Conservation (phyloP, 2,888 invertebrate species). For the Gryllus longicercus region DNA sequence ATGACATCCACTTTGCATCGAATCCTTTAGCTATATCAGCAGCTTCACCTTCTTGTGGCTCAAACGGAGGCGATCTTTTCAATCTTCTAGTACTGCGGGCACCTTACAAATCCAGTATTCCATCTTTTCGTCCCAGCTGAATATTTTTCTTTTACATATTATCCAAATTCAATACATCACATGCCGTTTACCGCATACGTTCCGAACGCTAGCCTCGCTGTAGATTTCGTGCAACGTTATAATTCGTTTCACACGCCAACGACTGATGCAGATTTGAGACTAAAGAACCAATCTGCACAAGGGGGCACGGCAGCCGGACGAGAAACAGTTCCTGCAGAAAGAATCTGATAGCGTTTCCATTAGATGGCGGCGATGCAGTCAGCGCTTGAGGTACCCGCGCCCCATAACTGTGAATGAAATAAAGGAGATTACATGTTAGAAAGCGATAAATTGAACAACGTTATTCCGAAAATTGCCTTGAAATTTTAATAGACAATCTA, state of each 20-base stretch:
- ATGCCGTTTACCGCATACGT: too few species aligned
- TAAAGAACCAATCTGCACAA: not conserved
- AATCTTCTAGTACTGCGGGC: too few species aligned
- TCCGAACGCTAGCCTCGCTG: not conserved
- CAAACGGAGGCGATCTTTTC: too few species aligned
- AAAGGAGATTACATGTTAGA: conserved; percentile 17
- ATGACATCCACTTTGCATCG: too few species aligned
- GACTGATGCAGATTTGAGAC: not conserved
- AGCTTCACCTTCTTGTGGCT: too few species aligned
- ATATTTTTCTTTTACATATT: too few species aligned
- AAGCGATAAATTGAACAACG: conserved; percentile 9
- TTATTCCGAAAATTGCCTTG: conserved; percentile 7
- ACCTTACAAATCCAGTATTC: too few species aligned
- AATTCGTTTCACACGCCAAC: not conserved
- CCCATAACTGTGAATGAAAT: conserved; percentile 5
- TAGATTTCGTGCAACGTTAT: not conserved
- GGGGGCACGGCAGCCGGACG: not conserved
- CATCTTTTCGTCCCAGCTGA: too few species aligned
- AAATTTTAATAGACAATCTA: conserved; percentile 5
- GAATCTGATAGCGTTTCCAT: not conserved
- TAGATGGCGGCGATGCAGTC: not conserved
- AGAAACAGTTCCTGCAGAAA: not conserved
- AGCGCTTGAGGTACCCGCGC: not conserved
- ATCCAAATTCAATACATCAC: too few species aligned
- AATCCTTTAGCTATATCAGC: too few species aligned